Percentiles rank a stretch among this genome's conserved stretches.
These are phyloP conservation scores for Orthosia gracilis DNA, from an alignment of 2,888 invertebrate genomes.

Conservation along the genomic window DNA sequence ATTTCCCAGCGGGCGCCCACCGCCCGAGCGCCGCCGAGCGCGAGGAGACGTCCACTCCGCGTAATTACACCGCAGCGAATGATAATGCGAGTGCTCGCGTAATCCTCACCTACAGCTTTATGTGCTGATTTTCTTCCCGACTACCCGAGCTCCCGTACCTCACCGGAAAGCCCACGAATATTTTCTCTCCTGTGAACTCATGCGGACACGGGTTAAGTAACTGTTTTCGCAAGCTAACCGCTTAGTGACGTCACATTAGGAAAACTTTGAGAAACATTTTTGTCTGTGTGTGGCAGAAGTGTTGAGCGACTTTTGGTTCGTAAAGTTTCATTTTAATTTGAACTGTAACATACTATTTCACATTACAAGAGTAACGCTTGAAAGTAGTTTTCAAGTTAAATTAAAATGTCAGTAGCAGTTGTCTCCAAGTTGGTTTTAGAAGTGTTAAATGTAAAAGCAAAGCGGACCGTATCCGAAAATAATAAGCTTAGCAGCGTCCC, in stretches of 20 bases:
- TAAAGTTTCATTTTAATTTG: conserved; percentile 30
- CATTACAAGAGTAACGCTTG: conserved; percentile 7
- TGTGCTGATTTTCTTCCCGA: conserved; percentile 40
- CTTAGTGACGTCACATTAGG: conserved; percentile 37
- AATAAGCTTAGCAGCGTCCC: conserved; percentile 34
- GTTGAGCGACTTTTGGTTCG: conserved; percentile 11
- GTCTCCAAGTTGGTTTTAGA: conserved; percentile 35
- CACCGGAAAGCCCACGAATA: conserved; percentile 33
- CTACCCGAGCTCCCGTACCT: conserved; percentile 21
- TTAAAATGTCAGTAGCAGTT: conserved; percentile 28
- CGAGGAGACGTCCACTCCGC: conserved; percentile 68
- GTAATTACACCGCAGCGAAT: conserved; percentile 73
- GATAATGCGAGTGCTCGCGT: conserved; percentile 58
- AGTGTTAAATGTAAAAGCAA: conserved; percentile 42
- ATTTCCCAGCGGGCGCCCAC: conserved; percentile 69
- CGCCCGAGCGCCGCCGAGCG: conserved; percentile 10
- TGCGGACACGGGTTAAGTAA: conserved; percentile 43
- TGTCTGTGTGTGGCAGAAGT: conserved; percentile 17
- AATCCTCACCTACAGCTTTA: conserved; percentile 38
- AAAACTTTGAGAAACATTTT: conserved; percentile 38
- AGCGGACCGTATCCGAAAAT: conserved; percentile 27
- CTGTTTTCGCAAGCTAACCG: conserved; percentile 48
- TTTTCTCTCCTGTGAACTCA: conserved; percentile 38
- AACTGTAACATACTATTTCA: conserved; percentile 10
- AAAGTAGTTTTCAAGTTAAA: conserved; percentile 24